Conservation (phyloP, 2,797 vertebrate species). For the Brachyrhaphis roseni region DNA sequence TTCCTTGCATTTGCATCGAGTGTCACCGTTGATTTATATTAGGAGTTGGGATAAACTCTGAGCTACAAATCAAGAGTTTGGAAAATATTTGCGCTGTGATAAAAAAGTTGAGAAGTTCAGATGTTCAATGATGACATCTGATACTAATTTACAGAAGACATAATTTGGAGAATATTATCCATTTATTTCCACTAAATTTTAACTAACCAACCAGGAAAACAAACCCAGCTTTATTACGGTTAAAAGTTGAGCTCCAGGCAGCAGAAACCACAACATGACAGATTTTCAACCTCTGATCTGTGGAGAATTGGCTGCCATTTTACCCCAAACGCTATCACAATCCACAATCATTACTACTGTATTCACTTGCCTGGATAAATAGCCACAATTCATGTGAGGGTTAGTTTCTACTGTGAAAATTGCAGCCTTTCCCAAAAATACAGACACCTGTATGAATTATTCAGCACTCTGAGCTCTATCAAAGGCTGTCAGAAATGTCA, state of each 20-base stretch:
- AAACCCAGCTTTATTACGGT: constrained; percentile 12
- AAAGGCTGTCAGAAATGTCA: constrained; percentile 82
- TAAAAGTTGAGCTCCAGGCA: constrained; percentile 12
- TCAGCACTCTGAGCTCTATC: constrained; percentile 72
- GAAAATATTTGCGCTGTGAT: not conserved
- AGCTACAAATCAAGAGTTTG: not conserved
- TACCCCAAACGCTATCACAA: constrained; percentile 46
- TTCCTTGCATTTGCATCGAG: not conserved
- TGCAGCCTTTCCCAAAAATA: constrained; percentile 61
- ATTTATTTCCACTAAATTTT: not conserved
- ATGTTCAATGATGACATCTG: not conserved
- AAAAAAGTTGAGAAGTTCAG: not conserved
- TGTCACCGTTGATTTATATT: not conserved
- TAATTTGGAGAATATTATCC: constrained; percentile 5
- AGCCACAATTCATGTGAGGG: constrained; percentile 50
- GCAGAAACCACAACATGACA: constrained; percentile 18
- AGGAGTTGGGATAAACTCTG: not conserved
- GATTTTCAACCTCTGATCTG: constrained; percentile 34
- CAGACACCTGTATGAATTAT: constrained; percentile 79
- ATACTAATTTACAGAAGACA: not conserved
- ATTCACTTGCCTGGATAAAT: constrained; percentile 58
- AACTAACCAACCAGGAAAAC: constrained; percentile 5
- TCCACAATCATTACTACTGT: constrained; percentile 54
- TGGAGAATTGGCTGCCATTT: constrained; percentile 48
- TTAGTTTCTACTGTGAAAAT: constrained; percentile 60